Conservation (phyloP, 2,888 invertebrate genomes). For the Teinopalpus imperialis region DNA sequence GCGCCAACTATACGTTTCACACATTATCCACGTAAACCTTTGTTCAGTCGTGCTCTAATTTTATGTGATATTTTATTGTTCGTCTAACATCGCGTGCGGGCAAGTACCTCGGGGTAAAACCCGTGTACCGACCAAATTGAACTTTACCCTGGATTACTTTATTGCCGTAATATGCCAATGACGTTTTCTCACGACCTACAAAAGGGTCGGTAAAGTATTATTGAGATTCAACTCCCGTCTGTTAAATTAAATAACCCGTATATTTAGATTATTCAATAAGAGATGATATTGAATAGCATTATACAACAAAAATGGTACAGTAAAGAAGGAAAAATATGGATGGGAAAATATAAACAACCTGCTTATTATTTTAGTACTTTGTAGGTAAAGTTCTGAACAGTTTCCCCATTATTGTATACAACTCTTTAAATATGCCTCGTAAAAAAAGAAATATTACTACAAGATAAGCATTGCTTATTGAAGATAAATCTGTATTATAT, state of each 20-base stretch:
- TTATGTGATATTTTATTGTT: background rate
- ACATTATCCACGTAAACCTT: background rate
- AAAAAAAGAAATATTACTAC: too few species aligned
- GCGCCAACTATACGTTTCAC: background rate
- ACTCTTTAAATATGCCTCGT: too few species aligned
- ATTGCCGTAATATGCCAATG: slow-evolving; percentile 2
- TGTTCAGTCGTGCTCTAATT: background rate
- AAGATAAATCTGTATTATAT: too few species aligned
- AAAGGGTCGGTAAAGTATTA: slow-evolving; percentile 7
- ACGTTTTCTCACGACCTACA: slow-evolving; percentile 6
- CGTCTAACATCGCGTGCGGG: background rate
- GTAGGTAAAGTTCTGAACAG: too few species aligned
- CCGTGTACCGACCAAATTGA: slow-evolving; percentile 10
- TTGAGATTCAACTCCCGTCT: slow-evolving; percentile 4
- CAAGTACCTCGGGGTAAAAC: background rate
- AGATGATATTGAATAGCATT: too few species aligned
- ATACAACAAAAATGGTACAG: too few species aligned
- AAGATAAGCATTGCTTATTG: too few species aligned
- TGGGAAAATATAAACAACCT: too few species aligned
- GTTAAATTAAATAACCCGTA: background rate
- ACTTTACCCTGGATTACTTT: slow-evolving; percentile 16
- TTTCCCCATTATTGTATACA: too few species aligned
- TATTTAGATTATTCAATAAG: too few species aligned
- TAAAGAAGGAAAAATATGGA: too few species aligned
- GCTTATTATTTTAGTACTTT: too few species aligned